These are phyloP conservation scores for Galeruca laticollis DNA, from an alignment of 2,888 invertebrate species.

Conservation along the genomic window DNA sequence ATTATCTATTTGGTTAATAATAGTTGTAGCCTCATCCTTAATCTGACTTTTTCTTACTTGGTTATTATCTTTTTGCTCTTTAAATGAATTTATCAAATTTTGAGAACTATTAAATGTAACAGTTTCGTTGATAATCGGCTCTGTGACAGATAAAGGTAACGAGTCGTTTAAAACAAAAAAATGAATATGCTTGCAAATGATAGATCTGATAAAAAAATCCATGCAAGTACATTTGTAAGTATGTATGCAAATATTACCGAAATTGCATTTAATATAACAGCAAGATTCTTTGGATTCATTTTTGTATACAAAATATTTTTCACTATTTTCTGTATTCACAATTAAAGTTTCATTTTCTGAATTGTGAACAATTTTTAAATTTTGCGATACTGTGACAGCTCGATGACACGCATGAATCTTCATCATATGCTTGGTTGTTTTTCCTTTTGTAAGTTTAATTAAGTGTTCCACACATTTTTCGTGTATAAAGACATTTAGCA, in stretches of 20 bases:
- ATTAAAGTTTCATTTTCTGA: no score
- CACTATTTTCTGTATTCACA: no score
- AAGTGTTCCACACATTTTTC: no score
- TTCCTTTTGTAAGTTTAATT: constrained; percentile 4
- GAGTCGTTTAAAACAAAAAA: no score
- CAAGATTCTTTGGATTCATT: constrained; percentile 4
- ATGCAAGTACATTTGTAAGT: constrained; percentile 4
- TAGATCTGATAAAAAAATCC: background rate
- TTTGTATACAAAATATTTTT: no score
- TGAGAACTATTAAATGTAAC: constrained; percentile 4
- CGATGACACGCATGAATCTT: constrained; percentile 4
- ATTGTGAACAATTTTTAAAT: no score
- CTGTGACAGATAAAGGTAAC: no score
- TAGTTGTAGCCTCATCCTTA: constrained; percentile 2
- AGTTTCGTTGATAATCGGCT: constrained; percentile 4
- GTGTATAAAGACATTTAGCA: no score
- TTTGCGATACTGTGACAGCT: constrained; percentile 1
- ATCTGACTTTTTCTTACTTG: constrained; percentile 2
- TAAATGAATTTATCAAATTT: constrained; percentile 4
- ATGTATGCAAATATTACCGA: constrained; percentile 2
- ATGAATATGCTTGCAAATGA: no score
- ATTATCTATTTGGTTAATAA: no score
- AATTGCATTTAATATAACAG: constrained; percentile 4
- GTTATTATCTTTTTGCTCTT: background rate
- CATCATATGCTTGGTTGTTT: constrained; percentile 4